Percentiles rank a stretch among this genome's conserved stretches.
Conservation (phyloP, 1,140 invertebrate species). For the Apis cerana region DNA sequence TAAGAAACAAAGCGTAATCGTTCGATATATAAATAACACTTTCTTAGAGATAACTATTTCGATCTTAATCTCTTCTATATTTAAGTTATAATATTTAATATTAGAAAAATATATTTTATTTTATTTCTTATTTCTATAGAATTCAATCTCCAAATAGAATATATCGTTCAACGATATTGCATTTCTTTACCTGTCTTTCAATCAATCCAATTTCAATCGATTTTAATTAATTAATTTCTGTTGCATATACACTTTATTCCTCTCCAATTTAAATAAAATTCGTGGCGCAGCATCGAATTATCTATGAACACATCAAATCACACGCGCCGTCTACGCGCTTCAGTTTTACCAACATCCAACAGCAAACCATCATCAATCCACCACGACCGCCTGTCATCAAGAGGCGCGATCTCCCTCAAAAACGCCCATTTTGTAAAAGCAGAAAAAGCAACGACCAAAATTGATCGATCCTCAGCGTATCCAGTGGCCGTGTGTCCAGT, state of each 20-base stretch:
- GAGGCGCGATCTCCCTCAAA: neutral
- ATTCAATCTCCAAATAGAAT: no score
- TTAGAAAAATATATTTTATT: no score
- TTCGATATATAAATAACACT: neutral
- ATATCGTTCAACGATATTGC: no score
- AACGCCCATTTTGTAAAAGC: slow-evolving; percentile 6
- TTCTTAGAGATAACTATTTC: no score
- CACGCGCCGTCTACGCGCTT: neutral
- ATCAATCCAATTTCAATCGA: no score
- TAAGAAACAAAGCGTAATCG: neutral
- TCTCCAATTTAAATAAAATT: no score
- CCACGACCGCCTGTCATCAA: neutral
- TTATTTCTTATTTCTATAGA: no score
- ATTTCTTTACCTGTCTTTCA: no score
- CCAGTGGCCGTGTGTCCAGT: slow-evolving; percentile 13
- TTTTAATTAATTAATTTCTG: no score
- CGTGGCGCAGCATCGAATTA: neutral
- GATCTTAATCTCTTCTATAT: no score
- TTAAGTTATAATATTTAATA: no score
- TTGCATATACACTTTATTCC: no score
- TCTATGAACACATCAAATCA: neutral
- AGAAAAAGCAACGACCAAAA: slow-evolving; percentile 21
- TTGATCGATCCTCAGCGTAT: slow-evolving; percentile 39
- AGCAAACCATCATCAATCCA: slow-evolving; percentile 2
- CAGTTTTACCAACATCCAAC: slow-evolving; percentile 10